Base-by-base conservation (phyloP, 2,888 invertebrate genomes). In the Brachyptera putata region DNA sequence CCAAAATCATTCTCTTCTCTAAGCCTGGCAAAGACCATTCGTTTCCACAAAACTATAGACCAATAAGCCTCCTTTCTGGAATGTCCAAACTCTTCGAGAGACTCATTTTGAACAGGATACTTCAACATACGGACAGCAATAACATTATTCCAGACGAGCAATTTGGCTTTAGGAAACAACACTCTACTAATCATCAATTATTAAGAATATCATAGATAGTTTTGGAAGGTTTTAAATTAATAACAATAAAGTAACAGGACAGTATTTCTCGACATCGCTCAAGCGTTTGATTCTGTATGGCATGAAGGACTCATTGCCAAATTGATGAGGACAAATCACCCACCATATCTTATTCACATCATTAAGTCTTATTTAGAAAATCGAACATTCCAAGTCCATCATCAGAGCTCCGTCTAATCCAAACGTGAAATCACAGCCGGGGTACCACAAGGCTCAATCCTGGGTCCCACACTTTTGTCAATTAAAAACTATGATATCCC, bases 61-160 rank as follows among this genome's bases (percentile, higher is more conserved):
- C 69, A 1, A 68, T 70, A 11, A 65, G 66, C n/a, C 65, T 70
- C 1, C 64, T 70, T 1, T 13, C 48, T 2, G 21, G 22, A 4
- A 22, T 48, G 7, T 48, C 48, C 3, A 21, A 48, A 22, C 24
- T 48, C 9, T 18, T 48, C 7, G 24, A 48, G 22, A 21, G 22
- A 11, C 4, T 48, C 7, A 5, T 48, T 4, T 25, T 48, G 3
- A 11, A 24, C 22, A 21, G 48, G n/a, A 3, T 48, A 3, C 60
- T 62, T 11, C 34, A 56, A 30, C 37, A 53, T 24, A n/a, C n/a
- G n/a, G n/a, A n/a, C n/a, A n/a, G n/a, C n/a, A n/a, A n/a, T n/a
- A n/a, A n/a, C n/a, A n/a, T n/a, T n/a, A n/a, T n/a, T n/a, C n/a
- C n/a, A n/a, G n/a, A n/a, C n/a, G n/a, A n/a, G n/a, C 37, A 37